Evolutionary conservation across 2,888 invertebrate genomes (phyloP).

Genomic region (Lepidocyrtinus sp.): DNA sequence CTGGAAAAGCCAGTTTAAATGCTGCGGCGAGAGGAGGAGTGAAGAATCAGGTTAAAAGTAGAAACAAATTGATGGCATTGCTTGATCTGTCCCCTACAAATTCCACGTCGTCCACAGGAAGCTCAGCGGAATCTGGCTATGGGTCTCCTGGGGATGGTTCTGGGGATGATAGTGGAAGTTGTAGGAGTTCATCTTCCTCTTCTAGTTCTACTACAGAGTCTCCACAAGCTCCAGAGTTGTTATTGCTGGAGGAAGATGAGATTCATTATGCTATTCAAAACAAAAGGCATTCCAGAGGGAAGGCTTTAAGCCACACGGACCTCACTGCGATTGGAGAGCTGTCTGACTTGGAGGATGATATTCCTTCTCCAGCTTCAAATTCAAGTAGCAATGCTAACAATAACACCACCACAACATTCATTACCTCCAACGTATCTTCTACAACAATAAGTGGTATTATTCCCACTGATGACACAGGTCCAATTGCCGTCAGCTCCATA

Average conservation of each 20-base stretch:
- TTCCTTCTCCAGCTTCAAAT: not conserved
- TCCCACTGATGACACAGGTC: conserved; percentile 29
- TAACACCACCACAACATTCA: conserved; percentile 16
- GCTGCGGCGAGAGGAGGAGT: not conserved
- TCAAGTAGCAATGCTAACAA: not conserved
- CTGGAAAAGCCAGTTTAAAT: conserved; percentile 37
- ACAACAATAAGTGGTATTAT: conserved; percentile 35
- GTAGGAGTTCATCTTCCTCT: conserved; percentile 42
- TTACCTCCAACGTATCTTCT: not conserved
- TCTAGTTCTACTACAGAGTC: conserved; percentile 23
- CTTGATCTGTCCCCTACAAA: conserved; percentile 37
- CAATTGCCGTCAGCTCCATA: conserved; percentile 30
- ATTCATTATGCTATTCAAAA: not conserved
- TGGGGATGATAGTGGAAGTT: conserved; percentile 54
- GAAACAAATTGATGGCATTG: conserved; percentile 35
- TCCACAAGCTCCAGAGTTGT: conserved; percentile 14
- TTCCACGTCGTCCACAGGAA: conserved; percentile 15
- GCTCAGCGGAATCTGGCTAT: conserved; percentile 47
- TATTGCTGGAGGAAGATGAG: conserved; percentile 26
- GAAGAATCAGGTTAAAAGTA: conserved; percentile 10
- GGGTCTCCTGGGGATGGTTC: conserved; percentile 21
- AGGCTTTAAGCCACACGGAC: conserved; percentile 41
- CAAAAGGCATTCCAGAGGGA: conserved; percentile 15
- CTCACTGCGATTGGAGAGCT: conserved; percentile 6
- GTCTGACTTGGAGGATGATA: not conserved